Percentiles rank a stretch among this genome's conserved stretches.
Conservation (phyloP, 1,140 invertebrate genomes). For the Oncopeltus fasciatus region DNA sequence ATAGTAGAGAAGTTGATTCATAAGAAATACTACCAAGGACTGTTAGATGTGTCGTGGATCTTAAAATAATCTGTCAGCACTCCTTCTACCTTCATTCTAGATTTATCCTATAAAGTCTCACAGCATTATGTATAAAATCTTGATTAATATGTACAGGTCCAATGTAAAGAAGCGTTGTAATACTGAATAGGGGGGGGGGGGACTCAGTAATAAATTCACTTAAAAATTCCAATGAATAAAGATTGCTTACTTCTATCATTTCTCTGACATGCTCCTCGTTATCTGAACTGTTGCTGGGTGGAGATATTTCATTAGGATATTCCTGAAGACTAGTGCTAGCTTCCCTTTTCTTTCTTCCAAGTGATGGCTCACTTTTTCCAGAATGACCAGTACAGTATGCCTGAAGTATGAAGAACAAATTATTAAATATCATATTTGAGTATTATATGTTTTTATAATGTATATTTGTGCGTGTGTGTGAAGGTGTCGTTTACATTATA, state of each 20-base stretch:
- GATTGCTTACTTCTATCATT: slow-evolving; percentile 58
- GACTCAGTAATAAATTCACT: too few relatives aligned
- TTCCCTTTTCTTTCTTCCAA: slow-evolving; percentile 50
- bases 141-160: too few relatives aligned
- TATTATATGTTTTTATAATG: not conserved
- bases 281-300: slow-evolving; percentile 29
- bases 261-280: slow-evolving; percentile 59
- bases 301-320: not conserved
- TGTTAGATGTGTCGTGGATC: too few relatives aligned
- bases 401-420: slow-evolving; percentile 26
- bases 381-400: slow-evolving; percentile 61
- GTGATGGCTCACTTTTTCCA: slow-evolving; percentile 64
- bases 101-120: too few relatives aligned
- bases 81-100: too few relatives aligned
- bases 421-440: not conserved
- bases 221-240: not conserved
- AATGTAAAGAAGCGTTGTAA: too few relatives aligned
- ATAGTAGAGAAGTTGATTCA: too few relatives aligned
- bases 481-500: not conserved
- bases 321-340: not conserved
- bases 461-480: not conserved
- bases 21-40: too few relatives aligned
- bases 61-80: too few relatives aligned
- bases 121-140: too few relatives aligned
- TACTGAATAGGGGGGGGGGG: too few relatives aligned